Conservation (phyloP, 2,888 invertebrate species). For the Busseola fusca region DNA sequence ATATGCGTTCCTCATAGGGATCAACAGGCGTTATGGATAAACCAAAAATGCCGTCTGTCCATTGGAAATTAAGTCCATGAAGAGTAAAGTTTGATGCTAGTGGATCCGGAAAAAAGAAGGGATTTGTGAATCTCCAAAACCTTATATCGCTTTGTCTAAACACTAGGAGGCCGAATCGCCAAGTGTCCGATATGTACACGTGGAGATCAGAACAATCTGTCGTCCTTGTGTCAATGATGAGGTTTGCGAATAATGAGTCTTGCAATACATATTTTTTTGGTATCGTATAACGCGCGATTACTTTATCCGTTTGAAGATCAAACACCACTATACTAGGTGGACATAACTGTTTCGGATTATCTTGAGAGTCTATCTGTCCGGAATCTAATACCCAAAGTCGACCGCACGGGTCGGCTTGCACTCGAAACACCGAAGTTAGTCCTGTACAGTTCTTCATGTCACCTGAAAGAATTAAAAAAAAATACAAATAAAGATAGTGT, state of each 20-base stretch:
- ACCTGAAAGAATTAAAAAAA: constrained; percentile 50
- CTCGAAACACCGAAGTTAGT: constrained; percentile 93
- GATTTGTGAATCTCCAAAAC: constrained; percentile 92
- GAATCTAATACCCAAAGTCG: constrained; percentile 95
- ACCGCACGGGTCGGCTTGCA: constrained; percentile 92
- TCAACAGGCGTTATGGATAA: constrained; percentile 90
- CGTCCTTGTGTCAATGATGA: constrained; percentile 90
- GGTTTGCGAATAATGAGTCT: constrained; percentile 91
- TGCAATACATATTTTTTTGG: constrained; percentile 91
- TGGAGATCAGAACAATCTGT: constrained; percentile 90
- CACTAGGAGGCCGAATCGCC: constrained; percentile 90
- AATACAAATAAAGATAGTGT: neutral
- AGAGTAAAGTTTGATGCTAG: constrained; percentile 92
- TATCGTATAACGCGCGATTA: constrained; percentile 90
- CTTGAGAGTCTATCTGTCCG: constrained; percentile 92
- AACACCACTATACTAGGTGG: constrained; percentile 93
- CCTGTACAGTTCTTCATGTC: constrained; percentile 89
- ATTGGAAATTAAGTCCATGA: constrained; percentile 93
- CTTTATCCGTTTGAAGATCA: constrained; percentile 90
- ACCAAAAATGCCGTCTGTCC: constrained; percentile 95
- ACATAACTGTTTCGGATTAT: constrained; percentile 91
- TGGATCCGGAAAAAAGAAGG: constrained; percentile 92
- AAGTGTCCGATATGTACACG: constrained; percentile 92
- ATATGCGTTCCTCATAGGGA: constrained; percentile 87
- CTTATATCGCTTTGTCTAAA: constrained; percentile 89